Percentiles rank a stretch among this genome's conserved stretches.
These are phyloP conservation scores for Hyperoplus lanceolatus DNA, from an alignment of 2,797 vertebrate genomes.

Conservation along the genomic window DNA sequence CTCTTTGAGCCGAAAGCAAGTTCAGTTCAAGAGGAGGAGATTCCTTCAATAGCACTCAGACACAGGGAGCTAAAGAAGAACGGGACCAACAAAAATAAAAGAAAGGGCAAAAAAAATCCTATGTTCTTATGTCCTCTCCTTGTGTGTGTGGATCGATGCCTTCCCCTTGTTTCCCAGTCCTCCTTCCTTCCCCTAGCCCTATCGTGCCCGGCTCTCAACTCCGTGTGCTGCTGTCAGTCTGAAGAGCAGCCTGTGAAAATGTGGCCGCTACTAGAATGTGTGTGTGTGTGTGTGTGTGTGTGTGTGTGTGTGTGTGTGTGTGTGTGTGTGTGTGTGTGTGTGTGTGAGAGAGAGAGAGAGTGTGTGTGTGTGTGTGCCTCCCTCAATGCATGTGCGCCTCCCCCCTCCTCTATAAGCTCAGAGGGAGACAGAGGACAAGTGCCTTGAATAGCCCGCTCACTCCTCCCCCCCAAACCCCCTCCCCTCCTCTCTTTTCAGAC, in stretches of 20 bases:
- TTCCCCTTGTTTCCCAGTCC: conserved; percentile 48
- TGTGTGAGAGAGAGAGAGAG: conserved; percentile 24
- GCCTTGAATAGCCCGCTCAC: conserved; percentile 86
- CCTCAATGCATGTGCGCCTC: conserved; percentile 71
- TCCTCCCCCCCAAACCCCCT: conserved; percentile 64
- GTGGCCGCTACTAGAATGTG: conserved; percentile 66
- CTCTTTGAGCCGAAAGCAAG: conserved; percentile 45
- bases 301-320: background rate
- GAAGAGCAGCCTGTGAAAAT: conserved; percentile 77
- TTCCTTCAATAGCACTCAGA: conserved; percentile 52
- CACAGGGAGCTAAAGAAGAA: conserved; percentile 12
- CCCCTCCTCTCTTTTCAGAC: conserved; percentile 41
- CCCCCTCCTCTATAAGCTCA: conserved; percentile 72
- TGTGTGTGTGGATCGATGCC: conserved; percentile 47
- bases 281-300: conserved; percentile 57
- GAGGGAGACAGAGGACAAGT: conserved; percentile 87
- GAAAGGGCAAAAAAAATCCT: conserved; percentile 43
- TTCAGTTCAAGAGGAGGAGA: conserved; percentile 58
- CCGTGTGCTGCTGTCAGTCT: conserved; percentile 85
- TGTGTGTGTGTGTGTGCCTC: conserved; percentile 42
- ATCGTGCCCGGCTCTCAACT: conserved; percentile 55
- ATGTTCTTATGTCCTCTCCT: conserved; percentile 28
- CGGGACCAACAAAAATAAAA: background rate
- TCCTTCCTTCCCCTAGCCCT: conserved; percentile 47
- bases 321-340: conserved; percentile 13